Base-by-base conservation (phyloP, 2,113 vertebrate species). In the Sander vitreus region DNA sequence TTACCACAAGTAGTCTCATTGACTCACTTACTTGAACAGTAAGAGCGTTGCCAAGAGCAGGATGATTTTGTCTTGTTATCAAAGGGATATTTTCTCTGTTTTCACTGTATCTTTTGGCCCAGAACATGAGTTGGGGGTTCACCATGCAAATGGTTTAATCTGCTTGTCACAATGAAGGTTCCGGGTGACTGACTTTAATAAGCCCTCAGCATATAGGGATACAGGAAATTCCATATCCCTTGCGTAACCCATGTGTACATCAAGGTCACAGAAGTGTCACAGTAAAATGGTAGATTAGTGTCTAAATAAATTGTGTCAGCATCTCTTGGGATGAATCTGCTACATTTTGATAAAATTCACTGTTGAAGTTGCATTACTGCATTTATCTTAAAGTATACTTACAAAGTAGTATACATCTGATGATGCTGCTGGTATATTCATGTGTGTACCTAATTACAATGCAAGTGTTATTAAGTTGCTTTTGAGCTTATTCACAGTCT, bases 81-180 rank as follows among this genome's bases (percentile, higher is more conserved):
- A 79, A 80, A 80, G 55, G 72, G 73, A 78, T 81, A 77, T 88
- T 91, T 88, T 87, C 25, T 59, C 55, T 80, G 39, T 89, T 93
- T 94, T 92, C 86, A 93, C 88, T 80, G 78, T 79, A 89, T 90
- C 81, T 87, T 89, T 89, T 86, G 76, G 88, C 74, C 78, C 80
- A 84, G 51, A 90, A 86, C 90, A 87, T 89, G 74, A 81, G 82
- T 78, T 63, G 59, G 85, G 77, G 80, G 80, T 92, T 89, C 83
- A 89, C 79, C 91, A 90, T 86, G 90, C 89, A 90, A 87, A 91
- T 90, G 86, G 83, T 91, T 89, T 94, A 89, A 92, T 92, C 88
- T 91, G 81, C 91, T 91, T 92, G 93, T 94, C 94, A 93, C 88
- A 93, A 86, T 86, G 88, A 88, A 90, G 83, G 93, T 94, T 95